These are phyloP conservation scores for Catostylus mosaicus DNA, from an alignment of 30 jellyfish, hydroid and myxozoan species.

Conservation along the genomic window DNA sequence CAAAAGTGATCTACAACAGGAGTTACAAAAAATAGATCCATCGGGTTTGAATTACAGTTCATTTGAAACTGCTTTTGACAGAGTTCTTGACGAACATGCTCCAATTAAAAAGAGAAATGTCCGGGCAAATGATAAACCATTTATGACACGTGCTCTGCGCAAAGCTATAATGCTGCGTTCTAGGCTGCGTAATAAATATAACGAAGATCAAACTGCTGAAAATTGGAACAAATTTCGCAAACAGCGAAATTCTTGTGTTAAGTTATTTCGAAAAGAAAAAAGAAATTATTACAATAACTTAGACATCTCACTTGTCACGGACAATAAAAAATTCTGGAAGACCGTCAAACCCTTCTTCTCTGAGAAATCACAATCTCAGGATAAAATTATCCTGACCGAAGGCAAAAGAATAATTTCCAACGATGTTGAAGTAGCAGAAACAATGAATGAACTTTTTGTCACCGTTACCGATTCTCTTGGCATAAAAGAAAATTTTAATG, in stretches of 20 bases:
- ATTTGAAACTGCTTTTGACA: slow-evolving; percentile 5
- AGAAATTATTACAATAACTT: slow-evolving; percentile 10
- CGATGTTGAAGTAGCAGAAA: slow-evolving; percentile 10
- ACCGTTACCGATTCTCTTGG: slow-evolving; percentile 7
- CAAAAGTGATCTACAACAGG: not conserved
- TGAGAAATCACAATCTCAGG: not conserved
- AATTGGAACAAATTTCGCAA: slow-evolving; percentile 27
- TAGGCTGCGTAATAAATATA: slow-evolving; percentile 11
- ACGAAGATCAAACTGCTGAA: not conserved
- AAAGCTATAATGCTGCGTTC: slow-evolving; percentile 28
- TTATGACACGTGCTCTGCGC: slow-evolving; percentile 37
- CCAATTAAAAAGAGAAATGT: slow-evolving; percentile 30
- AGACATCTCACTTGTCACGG: slow-evolving; percentile 9
- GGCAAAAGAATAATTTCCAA: not conserved
- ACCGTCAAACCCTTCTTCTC: slow-evolving; percentile 24
- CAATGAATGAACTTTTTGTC: not conserved
- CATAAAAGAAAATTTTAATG: not conserved
- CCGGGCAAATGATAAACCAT: slow-evolving; percentile 21
- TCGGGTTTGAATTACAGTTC: slow-evolving; percentile 13
- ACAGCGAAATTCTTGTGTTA: slow-evolving; percentile 14
- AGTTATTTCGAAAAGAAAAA: slow-evolving; percentile 26
- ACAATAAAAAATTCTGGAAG: slow-evolving; percentile 19
- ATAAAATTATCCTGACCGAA: not conserved
- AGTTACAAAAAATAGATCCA: not conserved
- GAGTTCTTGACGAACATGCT: slow-evolving; percentile 14